phyloP scores from a whole-genome alignment of 1,140 invertebrate species.

The Piezodorus guildinii region DNA sequence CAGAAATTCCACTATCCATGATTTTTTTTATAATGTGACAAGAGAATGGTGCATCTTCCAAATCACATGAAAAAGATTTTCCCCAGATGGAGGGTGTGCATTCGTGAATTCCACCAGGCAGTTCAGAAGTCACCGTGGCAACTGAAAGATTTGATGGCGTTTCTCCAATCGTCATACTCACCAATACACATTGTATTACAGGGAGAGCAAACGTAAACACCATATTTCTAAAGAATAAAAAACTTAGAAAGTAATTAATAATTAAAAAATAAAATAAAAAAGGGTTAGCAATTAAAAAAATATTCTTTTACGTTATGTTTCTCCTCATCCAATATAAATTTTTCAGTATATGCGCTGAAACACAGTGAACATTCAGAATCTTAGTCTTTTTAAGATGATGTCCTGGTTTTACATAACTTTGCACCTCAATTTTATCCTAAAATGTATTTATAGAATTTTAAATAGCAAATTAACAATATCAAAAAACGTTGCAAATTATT shows the following conservation, averaged over 20 bases:
- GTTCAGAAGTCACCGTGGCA: conserved; percentile 16
- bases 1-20: not conserved
- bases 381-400: conserved; percentile 13
- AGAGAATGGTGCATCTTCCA: not conserved
- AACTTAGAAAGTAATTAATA: not conserved
- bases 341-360: conserved; percentile 21
- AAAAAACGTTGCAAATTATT: too few relatives aligned
- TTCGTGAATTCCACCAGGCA: not conserved
- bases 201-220: conserved; percentile 21
- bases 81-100: not conserved
- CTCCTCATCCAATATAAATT: conserved; percentile 24
- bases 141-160: conserved; percentile 16
- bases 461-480: too few relatives aligned
- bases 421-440: too few relatives aligned
- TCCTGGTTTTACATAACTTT: not conserved
- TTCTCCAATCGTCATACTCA: conserved; percentile 18
- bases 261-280: too few relatives aligned
- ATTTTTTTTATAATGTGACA: conserved; percentile 16
- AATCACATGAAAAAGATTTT: not conserved
- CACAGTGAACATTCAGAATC: conserved; percentile 13
- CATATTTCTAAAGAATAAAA: conserved; percentile 17
- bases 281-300: not conserved
- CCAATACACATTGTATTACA: conserved; percentile 16
- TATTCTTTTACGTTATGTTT: conserved; percentile 20
- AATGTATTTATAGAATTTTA: too few relatives aligned